Conservation (phyloP, 1,140 invertebrate genomes). For the Micrasema longulum region DNA sequence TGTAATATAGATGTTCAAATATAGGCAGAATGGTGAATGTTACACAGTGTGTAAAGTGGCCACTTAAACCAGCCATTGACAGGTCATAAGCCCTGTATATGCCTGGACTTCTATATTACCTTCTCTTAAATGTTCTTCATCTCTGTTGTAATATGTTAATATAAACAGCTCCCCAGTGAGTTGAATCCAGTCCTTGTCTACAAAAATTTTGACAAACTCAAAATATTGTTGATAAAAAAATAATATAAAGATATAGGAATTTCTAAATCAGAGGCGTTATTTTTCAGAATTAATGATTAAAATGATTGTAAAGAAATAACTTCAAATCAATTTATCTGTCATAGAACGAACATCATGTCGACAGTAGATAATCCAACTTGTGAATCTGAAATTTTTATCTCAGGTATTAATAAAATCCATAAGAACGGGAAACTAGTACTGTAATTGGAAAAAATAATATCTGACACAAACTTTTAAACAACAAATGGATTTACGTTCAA, state of each 20-base stretch:
- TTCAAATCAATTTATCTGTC: not conserved
- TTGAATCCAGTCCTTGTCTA: no score
- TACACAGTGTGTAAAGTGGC: no score
- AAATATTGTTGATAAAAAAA: no score
- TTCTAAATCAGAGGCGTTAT: not conserved
- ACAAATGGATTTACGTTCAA: slow-evolving; percentile 14
- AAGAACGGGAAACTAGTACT: not conserved
- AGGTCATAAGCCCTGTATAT: no score
- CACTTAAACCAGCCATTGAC: no score
- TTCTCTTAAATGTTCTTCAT: no score
- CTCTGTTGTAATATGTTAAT: no score
- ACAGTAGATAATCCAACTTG: slow-evolving; percentile 11
- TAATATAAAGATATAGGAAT: not conserved
- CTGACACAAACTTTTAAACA: slow-evolving; percentile 1
- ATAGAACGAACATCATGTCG: not conserved
- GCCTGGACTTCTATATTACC: no score
- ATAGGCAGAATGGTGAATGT: no score
- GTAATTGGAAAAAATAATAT: slow-evolving; percentile 2
- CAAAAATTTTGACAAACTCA: no score
- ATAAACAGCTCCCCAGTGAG: no score
- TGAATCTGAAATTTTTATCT: slow-evolving; percentile 5
- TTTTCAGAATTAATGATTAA: not conserved
- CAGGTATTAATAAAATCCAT: slow-evolving; percentile 13
- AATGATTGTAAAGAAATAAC: slow-evolving; percentile 1
- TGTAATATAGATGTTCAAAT: no score